Evolutionary conservation across 2,888 invertebrate genomes (phyloP), one percentile per base, ranked within the genome.

Genomic region (Galerucella nymphaeae): DNA sequence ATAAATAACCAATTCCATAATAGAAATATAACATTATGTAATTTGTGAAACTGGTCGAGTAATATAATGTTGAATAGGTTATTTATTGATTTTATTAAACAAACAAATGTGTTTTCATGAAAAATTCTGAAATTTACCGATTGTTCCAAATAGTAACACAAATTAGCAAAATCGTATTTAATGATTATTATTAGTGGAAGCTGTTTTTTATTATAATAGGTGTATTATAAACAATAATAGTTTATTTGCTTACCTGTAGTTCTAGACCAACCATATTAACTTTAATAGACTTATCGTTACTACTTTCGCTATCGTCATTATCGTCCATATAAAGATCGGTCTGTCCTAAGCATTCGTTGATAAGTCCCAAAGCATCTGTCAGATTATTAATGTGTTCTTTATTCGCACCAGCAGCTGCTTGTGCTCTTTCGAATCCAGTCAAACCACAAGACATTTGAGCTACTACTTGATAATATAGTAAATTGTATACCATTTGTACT

Each of bases 381-480:
- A 88, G 79, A 8, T 86, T 85, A 66, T 80, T 83, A 23, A 88
- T 82, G 23, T 77, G 75, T 9, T 78, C 81, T n/a, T 69, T 66
- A 50, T 79, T 80, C 16, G 80, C 78, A n/a, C 79, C 80, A 23
- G 80, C 78, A 45, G 81, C 80, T 0, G 82, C 83, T 65, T 89
- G 88, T 38, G 88, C 88, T 70, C 94, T 90, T 80, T 93, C 93
- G 57, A 88, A 88, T 61, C 91, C 90, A 55, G 90, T 90, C 82
- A 93, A 88, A 76, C 89, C 89, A 76, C 93, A 93, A 70, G 93
- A 91, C 76, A 96, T 88, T 86, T 95, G 94, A 68, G 93, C 91
- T 76, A 96, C 91, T 63, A 96, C 93, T 90, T 97, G 97, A 86
- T 97, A 93, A 88, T 95, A 96, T 74, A 94, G 89, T 76, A 97